Evolutionary conservation across 2,888 invertebrate species (phyloP), one percentile per base, ranked within the genome.

Genomic region (Dryobotodes eremita): DNA sequence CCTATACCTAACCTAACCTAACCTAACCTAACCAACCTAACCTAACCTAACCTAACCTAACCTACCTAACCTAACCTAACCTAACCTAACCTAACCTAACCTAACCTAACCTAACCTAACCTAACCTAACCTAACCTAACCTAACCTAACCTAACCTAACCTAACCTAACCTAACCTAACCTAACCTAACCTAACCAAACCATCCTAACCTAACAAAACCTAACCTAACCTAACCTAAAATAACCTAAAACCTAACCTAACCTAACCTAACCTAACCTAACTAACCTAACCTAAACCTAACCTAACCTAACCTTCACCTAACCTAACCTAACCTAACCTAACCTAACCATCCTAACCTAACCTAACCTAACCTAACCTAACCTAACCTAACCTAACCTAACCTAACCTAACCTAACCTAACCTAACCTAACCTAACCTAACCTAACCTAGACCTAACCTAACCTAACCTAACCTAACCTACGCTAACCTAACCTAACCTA

Each of bases 311-410:
- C 65, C 66, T 66, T 66, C 36, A 48, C 48, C 48, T 48, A 46
- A 48, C 48, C 48, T 15, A 13, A 48, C 13, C 48, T 48, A 48
- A 48, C 48, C 48, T 48, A 48, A 48, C 48, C 48, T 48, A 48
- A 48, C 48, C 48, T 48, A 48, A 48, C 48, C 48, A 11, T 13
- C 48, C 46, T 48, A 48, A 48, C 46, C 46, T 48, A 48, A 48
- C 48, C 48, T 48, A 48, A 48, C 81, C 84, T 79, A 82, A 81
- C 81, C 81, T 79, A 79, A 79, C 81, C 82, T 84, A 84, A 86
- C 86, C 83, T 85, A 83, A 86, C 86, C 86, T 86, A 84, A 82
- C 84, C 82, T 85, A 81, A 86, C 82, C 83, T 82, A 82, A 83
- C 80, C 82, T 82, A 80, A 84, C 84, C 84, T 82, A 81, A 80